Evolutionary conservation across 2,113 vertebrate genomes (phyloP).

Genomic region (Marmota monax): DNA sequence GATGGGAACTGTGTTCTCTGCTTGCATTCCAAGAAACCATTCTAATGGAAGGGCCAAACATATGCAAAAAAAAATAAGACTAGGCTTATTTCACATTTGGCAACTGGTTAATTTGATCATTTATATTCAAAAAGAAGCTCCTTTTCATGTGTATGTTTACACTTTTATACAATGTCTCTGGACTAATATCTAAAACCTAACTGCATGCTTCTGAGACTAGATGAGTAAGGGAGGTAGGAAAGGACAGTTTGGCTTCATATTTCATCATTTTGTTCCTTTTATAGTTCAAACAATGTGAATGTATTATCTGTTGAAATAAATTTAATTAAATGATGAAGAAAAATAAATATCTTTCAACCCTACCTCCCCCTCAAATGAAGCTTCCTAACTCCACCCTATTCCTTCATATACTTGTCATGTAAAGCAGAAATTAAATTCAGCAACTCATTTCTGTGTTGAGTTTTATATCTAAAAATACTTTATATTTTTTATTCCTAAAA

Average conservation of each 20-base stretch:
- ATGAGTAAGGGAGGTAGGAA: neutral
- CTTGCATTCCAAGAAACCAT: slow-evolving; percentile 32
- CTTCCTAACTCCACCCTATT: neutral
- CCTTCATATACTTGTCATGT: neutral
- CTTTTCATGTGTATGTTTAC: neutral
- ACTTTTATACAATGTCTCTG: too few species aligned
- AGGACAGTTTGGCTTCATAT: neutral
- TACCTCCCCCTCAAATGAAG: neutral
- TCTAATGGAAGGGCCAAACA: slow-evolving; percentile 11
- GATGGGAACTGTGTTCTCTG: neutral
- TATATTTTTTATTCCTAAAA: neutral
- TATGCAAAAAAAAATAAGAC: slow-evolving; percentile 49
- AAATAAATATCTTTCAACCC: neutral
- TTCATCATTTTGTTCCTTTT: neutral
- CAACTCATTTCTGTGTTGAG: slow-evolving; percentile 37
- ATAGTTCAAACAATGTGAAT: neutral
- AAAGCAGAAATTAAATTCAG: slow-evolving; percentile 63
- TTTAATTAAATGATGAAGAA: neutral
- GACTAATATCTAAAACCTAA: neutral
- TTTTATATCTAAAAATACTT: slow-evolving; percentile 38
- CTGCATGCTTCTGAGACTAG: neutral
- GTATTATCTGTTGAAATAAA: neutral
- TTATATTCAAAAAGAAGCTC: slow-evolving; percentile 51
- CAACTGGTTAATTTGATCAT: slow-evolving; percentile 24
- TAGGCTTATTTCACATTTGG: slow-evolving; percentile 13